Evolutionary conservation across 2,888 invertebrate genomes (phyloP), one percentile per base, ranked within the genome.

Genomic region (Polymixis lichenea): DNA sequence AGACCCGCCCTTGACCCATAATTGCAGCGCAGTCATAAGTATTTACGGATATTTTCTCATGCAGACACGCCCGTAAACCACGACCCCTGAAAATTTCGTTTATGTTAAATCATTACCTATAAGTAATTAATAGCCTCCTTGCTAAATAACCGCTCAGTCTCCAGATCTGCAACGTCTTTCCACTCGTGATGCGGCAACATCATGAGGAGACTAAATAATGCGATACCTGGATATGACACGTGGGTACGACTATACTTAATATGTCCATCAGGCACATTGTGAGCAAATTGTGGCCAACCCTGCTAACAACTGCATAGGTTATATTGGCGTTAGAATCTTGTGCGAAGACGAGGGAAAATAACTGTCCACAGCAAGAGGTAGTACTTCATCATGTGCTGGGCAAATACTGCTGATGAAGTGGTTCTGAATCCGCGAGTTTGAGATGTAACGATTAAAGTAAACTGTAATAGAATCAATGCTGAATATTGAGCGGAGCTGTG

Each of bases 1-100:
- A 77, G 70, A 72, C 43, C 72, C 81, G 81, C 67, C 83, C 83
- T 83, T 83, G 83, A 84, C 83, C 83, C 49, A 81, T 76, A 72
- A 83, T 72, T 83, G 76, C 83, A 76, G 25, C 67, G 56, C 61
- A 61, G 56, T 78, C 25, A 74, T 83, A 73, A 68, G 61, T 80
- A 80, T 83, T 76, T 75, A 67, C 60, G 17, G 72, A 65, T 73
- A 61, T 64, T 69, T 70, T 60, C 64, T 75, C 61, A 32, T 46
- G 38, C 53, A 71, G 28, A 58, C 65, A 78, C 67, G 32, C 58
- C 65, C 71, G 72, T 71, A 56, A 75, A 73, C 9, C 58, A 28
- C 0, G 22, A 22, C 19, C 17, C n/a, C 51, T n/a, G 25, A 15
- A 58, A 46, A 72, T 62, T 28, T 4, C 0, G 9, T 2, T 55